A percentile compares a stretch with the other conserved stretches of the same genome.
Evolutionary conservation across 2,888 invertebrate species (phyloP).

Genomic region (Drosophila incognita): DNA sequence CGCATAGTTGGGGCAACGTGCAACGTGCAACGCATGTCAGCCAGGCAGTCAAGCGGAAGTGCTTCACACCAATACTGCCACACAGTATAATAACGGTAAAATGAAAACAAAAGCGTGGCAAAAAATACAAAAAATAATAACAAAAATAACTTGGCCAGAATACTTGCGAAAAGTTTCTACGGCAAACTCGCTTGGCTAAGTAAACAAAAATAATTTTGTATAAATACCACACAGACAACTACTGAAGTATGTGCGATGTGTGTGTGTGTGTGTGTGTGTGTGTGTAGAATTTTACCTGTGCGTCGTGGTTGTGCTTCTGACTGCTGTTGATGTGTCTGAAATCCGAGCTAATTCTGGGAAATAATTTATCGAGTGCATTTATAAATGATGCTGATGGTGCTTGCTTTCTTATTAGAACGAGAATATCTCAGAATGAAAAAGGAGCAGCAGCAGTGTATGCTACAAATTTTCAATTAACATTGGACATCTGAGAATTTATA

Average conservation of each 20-base stretch:
- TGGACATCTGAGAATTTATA: slow-evolving; percentile 30
- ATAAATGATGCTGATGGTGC: slow-evolving; percentile 72
- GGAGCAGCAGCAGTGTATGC: slow-evolving; percentile 11
- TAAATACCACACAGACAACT: slow-evolving; percentile 42
- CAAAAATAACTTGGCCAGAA: slow-evolving; percentile 30
- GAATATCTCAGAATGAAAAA: background rate
- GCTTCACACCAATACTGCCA: slow-evolving; percentile 69
- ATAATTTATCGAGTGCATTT: slow-evolving; percentile 79
- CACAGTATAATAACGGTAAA: slow-evolving; percentile 40
- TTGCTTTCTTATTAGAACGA: slow-evolving; percentile 1
- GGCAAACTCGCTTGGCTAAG: slow-evolving; percentile 48
- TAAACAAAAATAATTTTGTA: slow-evolving; percentile 66
- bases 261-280: slow-evolving; percentile 1
- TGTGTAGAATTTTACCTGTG: slow-evolving; percentile 10
- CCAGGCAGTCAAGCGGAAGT: slow-evolving; percentile 69
- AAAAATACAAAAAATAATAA: slow-evolving; percentile 1
- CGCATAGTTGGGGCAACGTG: slow-evolving; percentile 2
- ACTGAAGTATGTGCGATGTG: background rate
- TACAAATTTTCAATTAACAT: slow-evolving; percentile 53
- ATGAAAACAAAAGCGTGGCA: slow-evolving; percentile 39
- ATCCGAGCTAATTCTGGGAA: slow-evolving; percentile 67
- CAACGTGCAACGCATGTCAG: slow-evolving; percentile 70
- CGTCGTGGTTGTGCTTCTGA: slow-evolving; percentile 24
- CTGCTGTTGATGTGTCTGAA: slow-evolving; percentile 69
- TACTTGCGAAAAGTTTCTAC: slow-evolving; percentile 35